These are phyloP conservation scores for Apolygus lucorum DNA, from an alignment of 1,140 invertebrate species.

Conservation along the genomic window DNA sequence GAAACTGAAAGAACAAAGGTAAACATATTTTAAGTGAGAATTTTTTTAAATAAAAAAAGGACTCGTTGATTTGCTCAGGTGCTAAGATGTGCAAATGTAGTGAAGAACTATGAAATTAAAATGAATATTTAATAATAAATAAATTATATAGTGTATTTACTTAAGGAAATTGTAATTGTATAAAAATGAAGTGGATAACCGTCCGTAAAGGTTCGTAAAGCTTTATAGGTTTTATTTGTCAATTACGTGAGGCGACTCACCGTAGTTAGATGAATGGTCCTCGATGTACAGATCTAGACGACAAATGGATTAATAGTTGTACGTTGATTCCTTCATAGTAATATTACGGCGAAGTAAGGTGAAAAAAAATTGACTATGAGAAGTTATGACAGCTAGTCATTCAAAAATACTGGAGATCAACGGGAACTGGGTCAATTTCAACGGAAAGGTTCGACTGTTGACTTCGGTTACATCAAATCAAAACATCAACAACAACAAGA, in stretches of 20 bases:
- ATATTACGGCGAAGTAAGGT: not conserved
- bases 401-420: no score
- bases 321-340: not conserved
- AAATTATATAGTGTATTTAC: constrained; percentile 12
- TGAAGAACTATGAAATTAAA: constrained; percentile 2
- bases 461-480: no score
- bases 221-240: constrained; percentile 18
- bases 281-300: not conserved
- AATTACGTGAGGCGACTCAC: not conserved
- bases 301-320: not conserved
- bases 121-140: constrained; percentile 9
- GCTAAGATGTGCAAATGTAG: constrained; percentile 26
- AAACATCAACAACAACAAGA: no score
- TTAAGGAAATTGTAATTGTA: constrained; percentile 5
- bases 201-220: constrained; percentile 14
- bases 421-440: no score
- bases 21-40: no score
- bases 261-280: not conserved
- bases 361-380: not conserved
- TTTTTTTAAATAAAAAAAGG: constrained; percentile 18
- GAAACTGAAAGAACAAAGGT: constrained; percentile 2
- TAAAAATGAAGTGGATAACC: constrained; percentile 5
- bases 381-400: not conserved
- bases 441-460: no score
- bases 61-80: constrained; percentile 27